Percentiles rank a stretch among this genome's conserved stretches.
Evolutionary conservation across 2,113 vertebrate species (phyloP).

Genomic region (Aptenodytes forsteri): DNA sequence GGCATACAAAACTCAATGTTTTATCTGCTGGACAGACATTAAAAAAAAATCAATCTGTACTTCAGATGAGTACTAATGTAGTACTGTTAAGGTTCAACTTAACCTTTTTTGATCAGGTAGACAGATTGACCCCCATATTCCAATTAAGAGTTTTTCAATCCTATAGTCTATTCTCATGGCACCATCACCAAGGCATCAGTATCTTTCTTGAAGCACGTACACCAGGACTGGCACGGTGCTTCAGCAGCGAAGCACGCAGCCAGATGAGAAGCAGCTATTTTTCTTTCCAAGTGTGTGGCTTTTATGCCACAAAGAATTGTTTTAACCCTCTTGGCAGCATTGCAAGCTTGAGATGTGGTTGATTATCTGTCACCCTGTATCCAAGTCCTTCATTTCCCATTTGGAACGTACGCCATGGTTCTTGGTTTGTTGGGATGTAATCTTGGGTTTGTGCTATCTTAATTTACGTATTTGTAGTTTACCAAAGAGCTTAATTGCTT

Average conservation of each 20-base stretch:
- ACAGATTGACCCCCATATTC: not conserved
- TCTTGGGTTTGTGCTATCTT: not conserved
- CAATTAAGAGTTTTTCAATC: fast-evolving
- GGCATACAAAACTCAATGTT: not conserved
- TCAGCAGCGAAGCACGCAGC: fast-evolving
- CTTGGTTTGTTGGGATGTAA: not conserved
- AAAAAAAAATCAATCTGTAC: fast-evolving
- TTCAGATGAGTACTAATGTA: not conserved
- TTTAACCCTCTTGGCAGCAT: not conserved
- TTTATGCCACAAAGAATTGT: not conserved
- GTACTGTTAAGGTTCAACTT: not conserved
- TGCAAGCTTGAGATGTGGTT: not conserved
- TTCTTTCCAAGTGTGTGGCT: fast-evolving
- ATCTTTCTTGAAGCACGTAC: fast-evolving
- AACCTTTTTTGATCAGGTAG: not conserved
- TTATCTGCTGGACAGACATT: not conserved
- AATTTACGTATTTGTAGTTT: not conserved
- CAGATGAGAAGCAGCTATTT: not conserved
- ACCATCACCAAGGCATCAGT: not conserved
- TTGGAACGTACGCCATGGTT: not conserved
- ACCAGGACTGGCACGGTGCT: not conserved
- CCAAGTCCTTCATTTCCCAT: fast-evolving
- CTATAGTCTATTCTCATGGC: fast-evolving
- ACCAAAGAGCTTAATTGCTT: not conserved
- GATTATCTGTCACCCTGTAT: not conserved